A percentile compares a stretch with the other conserved stretches of the same genome.
These are phyloP conservation scores for Eriosoma lanigerum DNA, from an alignment of 1,140 invertebrate species.

Conservation along the genomic window DNA sequence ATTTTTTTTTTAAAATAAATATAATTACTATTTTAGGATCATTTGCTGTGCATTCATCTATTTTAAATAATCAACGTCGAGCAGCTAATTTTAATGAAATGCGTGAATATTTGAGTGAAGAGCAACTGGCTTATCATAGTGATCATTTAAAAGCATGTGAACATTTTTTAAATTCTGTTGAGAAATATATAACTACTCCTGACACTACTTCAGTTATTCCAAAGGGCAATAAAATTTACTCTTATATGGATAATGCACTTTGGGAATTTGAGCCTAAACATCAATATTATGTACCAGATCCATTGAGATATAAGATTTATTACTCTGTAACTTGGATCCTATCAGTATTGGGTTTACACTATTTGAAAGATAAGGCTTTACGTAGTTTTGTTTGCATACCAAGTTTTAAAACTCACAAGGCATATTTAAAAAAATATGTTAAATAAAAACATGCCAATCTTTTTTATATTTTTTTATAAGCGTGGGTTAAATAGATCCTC, in stretches of 20 bases:
- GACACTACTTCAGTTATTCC: constrained; percentile 3
- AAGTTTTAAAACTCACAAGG: background rate
- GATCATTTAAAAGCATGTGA: background rate
- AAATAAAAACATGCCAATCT: no score
- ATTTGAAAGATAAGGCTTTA: background rate
- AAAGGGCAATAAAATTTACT: background rate
- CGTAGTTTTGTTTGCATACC: background rate
- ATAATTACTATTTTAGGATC: constrained; percentile 19
- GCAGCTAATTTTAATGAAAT: background rate
- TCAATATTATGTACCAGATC: constrained; percentile 19
- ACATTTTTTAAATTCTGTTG: constrained; percentile 7
- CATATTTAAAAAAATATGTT: no score
- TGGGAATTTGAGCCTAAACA: background rate
- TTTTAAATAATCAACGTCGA: constrained; percentile 1
- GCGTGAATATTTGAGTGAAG: background rate
- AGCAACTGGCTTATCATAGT: constrained; percentile 16
- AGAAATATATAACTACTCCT: background rate
- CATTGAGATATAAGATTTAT: constrained; percentile 14
- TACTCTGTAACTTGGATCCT: background rate
- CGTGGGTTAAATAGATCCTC: no score
- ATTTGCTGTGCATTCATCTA: constrained; percentile 16
- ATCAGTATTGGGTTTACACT: background rate
- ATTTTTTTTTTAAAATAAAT: background rate
- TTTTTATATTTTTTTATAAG: no score
- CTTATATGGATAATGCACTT: background rate